A percentile compares a stretch with the other conserved stretches of the same genome.
These are phyloP conservation scores for Eurystomus gularis DNA, from an alignment of 2,113 vertebrate species.

Conservation along the genomic window DNA sequence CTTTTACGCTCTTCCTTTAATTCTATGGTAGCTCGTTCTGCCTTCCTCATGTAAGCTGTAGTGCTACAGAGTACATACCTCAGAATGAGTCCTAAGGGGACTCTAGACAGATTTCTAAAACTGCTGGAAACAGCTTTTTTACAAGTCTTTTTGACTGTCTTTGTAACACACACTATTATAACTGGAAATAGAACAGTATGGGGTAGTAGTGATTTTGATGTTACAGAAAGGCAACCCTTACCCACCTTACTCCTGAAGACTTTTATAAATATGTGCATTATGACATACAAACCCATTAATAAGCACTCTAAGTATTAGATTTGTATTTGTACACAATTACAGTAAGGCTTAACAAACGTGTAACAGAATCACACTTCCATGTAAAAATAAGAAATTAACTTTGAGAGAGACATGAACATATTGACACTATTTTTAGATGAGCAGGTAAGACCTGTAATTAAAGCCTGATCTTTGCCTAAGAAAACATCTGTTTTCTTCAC, in stretches of 20 bases:
- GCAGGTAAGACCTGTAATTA: conserved; percentile 79
- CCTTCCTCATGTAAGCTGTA: background rate
- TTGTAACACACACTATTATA: background rate
- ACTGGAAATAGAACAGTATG: background rate
- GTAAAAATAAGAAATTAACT: conserved; percentile 30
- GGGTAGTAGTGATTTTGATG: background rate
- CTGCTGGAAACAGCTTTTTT: background rate
- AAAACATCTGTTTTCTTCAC: conserved; percentile 85
- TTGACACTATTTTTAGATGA: conserved; percentile 78
- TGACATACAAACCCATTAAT: background rate
- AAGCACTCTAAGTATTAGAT: background rate
- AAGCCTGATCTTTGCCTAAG: conserved; percentile 77
- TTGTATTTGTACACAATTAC: background rate
- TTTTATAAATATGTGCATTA: background rate
- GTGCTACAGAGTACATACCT: background rate
- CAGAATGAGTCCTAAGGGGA: background rate
- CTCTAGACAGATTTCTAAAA: background rate
- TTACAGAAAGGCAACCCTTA: background rate
- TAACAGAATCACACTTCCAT: background rate
- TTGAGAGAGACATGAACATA: conserved; percentile 45
- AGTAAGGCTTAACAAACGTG: background rate
- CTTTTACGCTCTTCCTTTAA: background rate
- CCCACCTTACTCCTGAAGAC: background rate
- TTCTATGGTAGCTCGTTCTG: background rate
- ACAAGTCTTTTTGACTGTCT: background rate